Conservation (phyloP, 1,140 invertebrate species). For the Capitella teleta region DNA sequence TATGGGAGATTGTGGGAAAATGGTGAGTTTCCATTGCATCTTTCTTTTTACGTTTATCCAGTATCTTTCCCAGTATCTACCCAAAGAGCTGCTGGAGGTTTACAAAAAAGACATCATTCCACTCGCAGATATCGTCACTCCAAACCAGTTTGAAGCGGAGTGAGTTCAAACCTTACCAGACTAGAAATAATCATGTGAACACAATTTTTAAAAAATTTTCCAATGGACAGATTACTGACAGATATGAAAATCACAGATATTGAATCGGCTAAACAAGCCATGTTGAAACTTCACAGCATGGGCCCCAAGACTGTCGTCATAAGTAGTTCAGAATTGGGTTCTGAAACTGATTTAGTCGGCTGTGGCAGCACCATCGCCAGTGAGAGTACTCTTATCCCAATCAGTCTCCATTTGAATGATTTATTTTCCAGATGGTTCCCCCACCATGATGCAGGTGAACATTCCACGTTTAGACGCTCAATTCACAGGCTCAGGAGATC, state of each 20-base stretch:
- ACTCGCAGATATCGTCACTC: constrained; percentile 85
- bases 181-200: no score
- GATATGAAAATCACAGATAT: constrained; percentile 57
- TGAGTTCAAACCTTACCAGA: constrained; percentile 38
- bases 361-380: constrained; percentile 2
- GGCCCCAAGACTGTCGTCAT: constrained; percentile 76
- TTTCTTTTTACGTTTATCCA: no score
- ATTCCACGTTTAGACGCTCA: constrained; percentile 22
- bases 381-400: background rate
- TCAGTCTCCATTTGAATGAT: no score
- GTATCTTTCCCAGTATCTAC: constrained; percentile 59
- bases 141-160: constrained; percentile 92
- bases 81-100: constrained; percentile 69
- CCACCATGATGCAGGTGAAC: constrained; percentile 20
- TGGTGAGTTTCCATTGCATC: no score
- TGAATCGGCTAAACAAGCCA: constrained; percentile 58
- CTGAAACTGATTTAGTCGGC: constrained; percentile 21
- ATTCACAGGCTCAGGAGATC: constrained; percentile 70
- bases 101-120: constrained; percentile 75
- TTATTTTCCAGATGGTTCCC: constrained; percentile 8
- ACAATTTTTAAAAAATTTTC: no score
- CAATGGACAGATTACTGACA: no score
- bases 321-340: constrained; percentile 68
- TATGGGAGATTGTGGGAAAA: constrained; percentile 88
- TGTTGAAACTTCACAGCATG: constrained; percentile 63